These are phyloP conservation scores for Rotaria sp. DNA, from an alignment of 2,888 invertebrate genomes.

Conservation along the genomic window DNA sequence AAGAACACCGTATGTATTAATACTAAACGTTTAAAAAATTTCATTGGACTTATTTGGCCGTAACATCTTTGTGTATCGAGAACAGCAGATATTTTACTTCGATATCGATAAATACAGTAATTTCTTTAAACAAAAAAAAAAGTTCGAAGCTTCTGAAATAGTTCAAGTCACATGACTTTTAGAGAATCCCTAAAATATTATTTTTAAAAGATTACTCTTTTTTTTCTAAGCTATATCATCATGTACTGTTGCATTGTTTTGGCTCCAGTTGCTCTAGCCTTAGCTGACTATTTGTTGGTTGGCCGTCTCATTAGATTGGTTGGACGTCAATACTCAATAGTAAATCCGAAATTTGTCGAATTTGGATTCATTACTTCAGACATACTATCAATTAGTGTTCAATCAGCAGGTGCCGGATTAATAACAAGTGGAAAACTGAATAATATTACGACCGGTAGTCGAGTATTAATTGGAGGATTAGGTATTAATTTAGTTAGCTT, in stretches of 20 bases:
- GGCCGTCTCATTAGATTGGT: background rate
- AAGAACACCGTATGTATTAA: conserved; percentile 7
- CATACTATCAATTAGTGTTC: background rate
- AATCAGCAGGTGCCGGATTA: background rate
- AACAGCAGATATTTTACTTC: too few species aligned
- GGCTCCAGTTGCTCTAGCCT: background rate
- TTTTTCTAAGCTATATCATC: background rate
- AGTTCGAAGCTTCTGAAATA: too few species aligned
- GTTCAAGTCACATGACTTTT: too few species aligned
- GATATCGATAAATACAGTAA: too few species aligned
- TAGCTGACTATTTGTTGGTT: background rate
- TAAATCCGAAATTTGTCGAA: background rate
- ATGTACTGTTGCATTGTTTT: conserved; percentile 13
- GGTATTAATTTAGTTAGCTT: conserved; percentile 17
- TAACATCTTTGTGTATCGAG: too few species aligned
- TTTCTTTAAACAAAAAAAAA: too few species aligned
- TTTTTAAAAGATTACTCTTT: background rate
- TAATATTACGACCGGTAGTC: background rate
- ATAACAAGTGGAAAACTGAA: background rate
- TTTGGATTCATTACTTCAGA: background rate
- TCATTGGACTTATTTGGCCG: too few species aligned
- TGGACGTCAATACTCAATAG: background rate
- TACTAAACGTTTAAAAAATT: background rate
- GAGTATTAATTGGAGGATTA: background rate
- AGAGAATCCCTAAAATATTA: too few species aligned